A percentile compares a stretch with the other conserved stretches of the same genome.
Evolutionary conservation across 2,113 vertebrate genomes (phyloP).

Genomic region (Scopus umbretta): DNA sequence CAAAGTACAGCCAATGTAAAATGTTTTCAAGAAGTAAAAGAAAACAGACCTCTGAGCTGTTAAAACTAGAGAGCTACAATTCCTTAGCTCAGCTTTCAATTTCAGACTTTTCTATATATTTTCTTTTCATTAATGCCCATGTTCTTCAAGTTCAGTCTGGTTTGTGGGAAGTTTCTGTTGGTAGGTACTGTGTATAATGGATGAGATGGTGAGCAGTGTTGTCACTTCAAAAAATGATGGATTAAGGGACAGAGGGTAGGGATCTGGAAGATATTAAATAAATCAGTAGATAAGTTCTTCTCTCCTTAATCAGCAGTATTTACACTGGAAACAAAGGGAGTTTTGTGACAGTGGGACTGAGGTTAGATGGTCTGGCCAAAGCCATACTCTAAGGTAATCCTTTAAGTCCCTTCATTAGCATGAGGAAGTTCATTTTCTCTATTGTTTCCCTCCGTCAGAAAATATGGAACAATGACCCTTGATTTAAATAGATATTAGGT

Average conservation of each 20-base stretch:
- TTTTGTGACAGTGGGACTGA: background rate
- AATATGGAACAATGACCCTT: background rate
- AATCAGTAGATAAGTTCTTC: background rate
- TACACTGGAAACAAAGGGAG: background rate
- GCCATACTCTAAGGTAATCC: background rate
- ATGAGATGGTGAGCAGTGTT: constrained; percentile 4
- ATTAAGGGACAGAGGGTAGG: background rate
- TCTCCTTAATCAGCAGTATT: background rate
- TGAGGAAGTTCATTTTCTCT: background rate
- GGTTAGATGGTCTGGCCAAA: background rate
- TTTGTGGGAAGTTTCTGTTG: constrained; percentile 7
- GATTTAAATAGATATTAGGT: background rate
- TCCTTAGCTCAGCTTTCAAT: background rate
- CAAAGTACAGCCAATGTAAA: background rate
- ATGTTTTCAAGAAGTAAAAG: constrained; percentile 28
- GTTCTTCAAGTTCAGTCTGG: constrained; percentile 21
- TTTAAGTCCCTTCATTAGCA: background rate
- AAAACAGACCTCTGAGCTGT: constrained; percentile 9
- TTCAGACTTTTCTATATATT: constrained; percentile 29
- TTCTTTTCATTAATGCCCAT: constrained; percentile 16
- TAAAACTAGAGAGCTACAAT: background rate
- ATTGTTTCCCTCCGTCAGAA: background rate
- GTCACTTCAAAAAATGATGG: constrained; percentile 30
- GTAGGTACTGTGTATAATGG: background rate
- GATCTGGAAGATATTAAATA: background rate